Evolutionary conservation across 1,140 invertebrate species (phyloP), one percentile per base, ranked within the genome.

Genomic region (Riptortus pedestris): DNA sequence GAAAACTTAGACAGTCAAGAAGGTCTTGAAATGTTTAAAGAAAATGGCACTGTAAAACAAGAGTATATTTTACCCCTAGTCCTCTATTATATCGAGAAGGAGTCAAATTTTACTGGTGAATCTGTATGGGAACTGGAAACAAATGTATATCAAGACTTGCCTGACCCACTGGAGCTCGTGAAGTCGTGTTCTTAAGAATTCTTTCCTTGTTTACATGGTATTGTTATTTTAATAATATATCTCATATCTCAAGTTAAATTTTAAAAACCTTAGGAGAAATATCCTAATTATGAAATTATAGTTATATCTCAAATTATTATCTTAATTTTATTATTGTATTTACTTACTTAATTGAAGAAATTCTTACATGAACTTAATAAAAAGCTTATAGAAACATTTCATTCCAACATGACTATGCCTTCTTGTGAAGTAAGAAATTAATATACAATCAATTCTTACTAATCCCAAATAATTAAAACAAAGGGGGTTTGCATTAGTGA

Each of bases 41-140:
- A 59, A 12, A 16, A 59, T 18, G 57, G 57, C 12, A n/a, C 14
- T 2, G 16, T 59, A 7, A 61, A 48, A 48, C 20, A 47, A 61
- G 33, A 61, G 2, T 28, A 24, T 12, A 55, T 33, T 16, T 31
- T 63, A 31, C 48, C 28, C 9, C 27, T 63, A 24, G 18, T 43
- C 16, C 18, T 63, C 9, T 63, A 63, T 29, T 57, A 18, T 27
- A 16, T 63, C 2, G 62, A 63, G 20, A 63, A 48, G 26, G 62
- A 57, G 26, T n/a, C 18, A 2, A 55, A 63, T 33, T 63, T 63
- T 18, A 57, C 48, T 27, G 62, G 62, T 24, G 29, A 26, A 29
- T 45, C 48, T 16, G 20, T 63, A 18, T 63, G 62, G 62, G 29
- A 48, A 14, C 2, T 16, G 2, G 22, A 5, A 3, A 24, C 24